Percentiles rank a stretch among this genome's conserved stretches.
phyloP scores from a whole-genome alignment of 2,113 vertebrate species.

The Felis chaus region DNA sequence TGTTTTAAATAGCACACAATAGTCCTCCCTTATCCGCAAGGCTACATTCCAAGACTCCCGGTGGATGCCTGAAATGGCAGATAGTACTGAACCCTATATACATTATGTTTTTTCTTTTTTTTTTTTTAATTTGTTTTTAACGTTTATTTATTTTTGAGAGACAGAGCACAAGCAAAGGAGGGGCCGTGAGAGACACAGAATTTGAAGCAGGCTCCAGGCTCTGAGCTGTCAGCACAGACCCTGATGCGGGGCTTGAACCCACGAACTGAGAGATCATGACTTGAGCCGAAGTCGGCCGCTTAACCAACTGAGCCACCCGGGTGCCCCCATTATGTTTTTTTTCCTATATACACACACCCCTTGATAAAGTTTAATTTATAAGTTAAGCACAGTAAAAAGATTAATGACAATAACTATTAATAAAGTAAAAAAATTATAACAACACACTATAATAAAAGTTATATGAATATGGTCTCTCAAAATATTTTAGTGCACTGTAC shows the following conservation, averaged over 20 bases:
- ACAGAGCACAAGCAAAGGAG: too few species aligned
- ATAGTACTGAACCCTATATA: neutral
- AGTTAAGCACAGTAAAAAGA: neutral
- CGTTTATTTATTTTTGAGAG: too few species aligned
- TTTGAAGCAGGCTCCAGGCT: too few species aligned
- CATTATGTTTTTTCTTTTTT: neutral
- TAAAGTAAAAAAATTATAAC: neutral
- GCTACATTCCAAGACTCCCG: neutral
- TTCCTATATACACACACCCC: neutral
- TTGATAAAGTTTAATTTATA: neutral
- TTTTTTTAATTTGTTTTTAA: too few species aligned
- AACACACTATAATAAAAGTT: neutral
- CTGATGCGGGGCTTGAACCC: too few species aligned
- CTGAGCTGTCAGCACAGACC: too few species aligned
- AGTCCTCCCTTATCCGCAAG: neutral
- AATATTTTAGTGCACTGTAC: neutral
- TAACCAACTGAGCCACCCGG: too few species aligned
- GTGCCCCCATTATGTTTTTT: neutral
- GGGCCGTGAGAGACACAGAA: too few species aligned
- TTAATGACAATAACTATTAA: neutral
- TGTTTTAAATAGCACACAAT: slow-evolving; percentile 15
- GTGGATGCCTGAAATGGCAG: neutral
- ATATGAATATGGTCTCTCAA: neutral
- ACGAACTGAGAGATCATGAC: too few species aligned
- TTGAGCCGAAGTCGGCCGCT: too few species aligned